A percentile compares a stretch with the other conserved stretches of the same genome.
phyloP scores from a whole-genome alignment of 2,113 vertebrate species.

The Tor tambroides region DNA sequence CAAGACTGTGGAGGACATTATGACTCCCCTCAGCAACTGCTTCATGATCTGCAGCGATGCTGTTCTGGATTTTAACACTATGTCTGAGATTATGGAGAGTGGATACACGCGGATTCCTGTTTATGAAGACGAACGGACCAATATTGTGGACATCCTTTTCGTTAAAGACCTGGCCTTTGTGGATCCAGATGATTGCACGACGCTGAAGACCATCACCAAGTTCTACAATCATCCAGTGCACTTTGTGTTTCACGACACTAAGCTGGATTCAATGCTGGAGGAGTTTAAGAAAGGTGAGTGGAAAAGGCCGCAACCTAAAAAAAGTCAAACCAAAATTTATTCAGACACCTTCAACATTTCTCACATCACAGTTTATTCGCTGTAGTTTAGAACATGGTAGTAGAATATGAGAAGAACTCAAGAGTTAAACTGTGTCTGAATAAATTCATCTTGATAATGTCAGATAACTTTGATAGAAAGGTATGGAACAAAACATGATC shows the following conservation, averaged over 20 bases:
- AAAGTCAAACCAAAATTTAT: too few species aligned
- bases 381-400: too few species aligned
- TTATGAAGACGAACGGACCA: constrained; percentile 87
- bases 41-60: constrained; percentile 93
- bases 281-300: constrained; percentile 96
- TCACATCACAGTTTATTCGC: too few species aligned
- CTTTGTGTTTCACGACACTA: constrained; percentile 96
- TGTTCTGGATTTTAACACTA: constrained; percentile 94
- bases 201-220: constrained; percentile 94
- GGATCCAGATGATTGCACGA: constrained; percentile 92
- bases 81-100: constrained; percentile 98
- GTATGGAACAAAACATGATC: too few species aligned
- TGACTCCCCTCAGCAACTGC: constrained; percentile 89
- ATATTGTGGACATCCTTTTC: constrained; percentile 93
- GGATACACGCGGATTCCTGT: constrained; percentile 95
- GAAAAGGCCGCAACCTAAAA: too few species aligned
- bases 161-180: constrained; percentile 96
- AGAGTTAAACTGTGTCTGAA: too few species aligned
- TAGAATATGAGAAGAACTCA: too few species aligned
- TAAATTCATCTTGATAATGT: too few species aligned
- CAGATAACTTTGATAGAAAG: too few species aligned
- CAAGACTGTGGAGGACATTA: constrained; percentile 93
- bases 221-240: constrained; percentile 97
- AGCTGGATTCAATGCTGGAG: constrained; percentile 95
- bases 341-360: too few species aligned